Base-by-base conservation (phyloP, 2,113 vertebrate species). In the Zingel zingel region DNA sequence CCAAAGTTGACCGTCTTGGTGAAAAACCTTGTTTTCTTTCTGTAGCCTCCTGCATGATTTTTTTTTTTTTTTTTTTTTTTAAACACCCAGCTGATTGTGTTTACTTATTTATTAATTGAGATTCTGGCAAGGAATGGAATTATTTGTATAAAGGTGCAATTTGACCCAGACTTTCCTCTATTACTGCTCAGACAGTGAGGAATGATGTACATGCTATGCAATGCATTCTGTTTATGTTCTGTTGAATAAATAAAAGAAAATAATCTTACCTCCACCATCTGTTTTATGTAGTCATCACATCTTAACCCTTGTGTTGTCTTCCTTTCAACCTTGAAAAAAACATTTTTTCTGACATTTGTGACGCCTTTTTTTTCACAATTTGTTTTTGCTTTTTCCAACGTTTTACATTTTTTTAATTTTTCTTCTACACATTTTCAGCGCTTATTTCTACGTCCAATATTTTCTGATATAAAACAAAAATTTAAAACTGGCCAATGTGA, bases 201-300 rank as follows among this genome's bases (percentile, higher is more conserved):
- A 85, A 43, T 50, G 25, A 74, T 90, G 84, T 89, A 87, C 86
- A 72, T 89, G 83, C 85, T 87, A 88, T 92, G 86, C 85, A 89
- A 91, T 89, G 81, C 63, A 6, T 85, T 91, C 58, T 86, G 66
- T 85, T 85, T 79, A 81, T 87, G 81, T 91, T 93, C 73, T 73
- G 72, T 87, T 88, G 69, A 88, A 68, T 89, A 74, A 94, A 91
- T 78, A 81, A 89, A 91, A 65, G 5, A 66, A 71, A 63, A 58
- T 19, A 45, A 81, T 10, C 19, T 36, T 3, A 27, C 33, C 7
- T 33, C 25, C 53, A 27, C 6, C n/a, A n/a, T 45, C 13, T 19
- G 4, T 53, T 23, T 2, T 43, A 8, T 57, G 30, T 3, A 23
- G 10, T 69, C 33, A 6, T 33, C 10, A 23, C 19, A n/a, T 27